These are phyloP conservation scores for Phymastichus coffea DNA, from an alignment of 1,140 invertebrate species.

Conservation along the genomic window DNA sequence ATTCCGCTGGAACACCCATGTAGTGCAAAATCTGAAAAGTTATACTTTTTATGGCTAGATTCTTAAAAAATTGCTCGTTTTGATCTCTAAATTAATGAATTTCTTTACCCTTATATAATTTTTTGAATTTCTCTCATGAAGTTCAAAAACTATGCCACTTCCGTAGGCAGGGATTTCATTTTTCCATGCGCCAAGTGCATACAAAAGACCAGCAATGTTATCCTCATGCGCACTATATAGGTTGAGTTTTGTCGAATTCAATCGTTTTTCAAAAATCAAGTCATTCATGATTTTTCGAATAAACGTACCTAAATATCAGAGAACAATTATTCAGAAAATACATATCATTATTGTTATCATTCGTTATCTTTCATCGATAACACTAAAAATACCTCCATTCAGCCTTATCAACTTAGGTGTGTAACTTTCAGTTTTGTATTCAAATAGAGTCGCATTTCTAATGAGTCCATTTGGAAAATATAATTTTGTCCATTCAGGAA, in stretches of 20 bases:
- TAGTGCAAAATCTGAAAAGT: slow-evolving; percentile 6
- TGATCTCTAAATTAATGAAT: too few relatives aligned
- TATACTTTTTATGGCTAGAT: not conserved
- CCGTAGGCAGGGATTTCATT: slow-evolving; percentile 59
- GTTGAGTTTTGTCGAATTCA: slow-evolving; percentile 51
- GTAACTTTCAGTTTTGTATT: slow-evolving; percentile 52
- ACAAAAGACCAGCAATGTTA: slow-evolving; percentile 67
- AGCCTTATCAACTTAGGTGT: slow-evolving; percentile 50
- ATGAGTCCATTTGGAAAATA: slow-evolving; percentile 11
- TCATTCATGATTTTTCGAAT: slow-evolving; percentile 28
- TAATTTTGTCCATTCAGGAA: slow-evolving; percentile 58
- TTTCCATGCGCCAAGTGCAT: slow-evolving; percentile 64
- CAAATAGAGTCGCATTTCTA: slow-evolving; percentile 32
- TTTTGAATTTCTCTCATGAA: slow-evolving; percentile 27
- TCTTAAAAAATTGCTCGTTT: not conserved
- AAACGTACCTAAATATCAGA: not conserved
- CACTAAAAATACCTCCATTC: slow-evolving; percentile 40
- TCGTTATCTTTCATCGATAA: slow-evolving; percentile 31
- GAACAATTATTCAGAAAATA: too few relatives aligned
- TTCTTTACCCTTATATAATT: slow-evolving; percentile 33
- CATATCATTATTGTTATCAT: too few relatives aligned
- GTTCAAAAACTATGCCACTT: slow-evolving; percentile 51
- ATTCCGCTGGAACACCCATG: slow-evolving; percentile 1
- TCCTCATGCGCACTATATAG: slow-evolving; percentile 70
- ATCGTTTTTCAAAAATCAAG: not conserved